Percentiles rank a stretch among this genome's conserved stretches.
phyloP scores from a whole-genome alignment of 1,140 invertebrate genomes.

The Leucophenga varia region DNA sequence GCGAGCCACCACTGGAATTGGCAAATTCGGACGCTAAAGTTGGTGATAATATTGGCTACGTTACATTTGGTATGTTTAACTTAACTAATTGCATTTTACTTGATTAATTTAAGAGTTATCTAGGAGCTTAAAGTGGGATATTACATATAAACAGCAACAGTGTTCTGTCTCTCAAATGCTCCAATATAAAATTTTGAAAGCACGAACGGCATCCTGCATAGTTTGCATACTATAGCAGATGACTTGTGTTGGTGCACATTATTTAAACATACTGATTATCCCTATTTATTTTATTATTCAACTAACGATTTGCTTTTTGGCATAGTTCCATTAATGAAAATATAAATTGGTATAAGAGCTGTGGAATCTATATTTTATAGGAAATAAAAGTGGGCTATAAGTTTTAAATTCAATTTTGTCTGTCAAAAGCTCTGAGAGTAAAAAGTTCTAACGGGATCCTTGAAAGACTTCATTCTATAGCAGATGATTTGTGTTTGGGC shows the following conservation, averaged over 20 bases:
- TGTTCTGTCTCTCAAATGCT: slow-evolving; percentile 27
- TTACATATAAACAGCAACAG: background rate
- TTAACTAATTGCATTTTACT: no score
- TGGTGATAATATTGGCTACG: slow-evolving; percentile 98
- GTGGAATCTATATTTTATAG: no score
- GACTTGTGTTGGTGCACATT: background rate
- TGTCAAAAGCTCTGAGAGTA: slow-evolving; percentile 17
- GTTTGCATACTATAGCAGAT: slow-evolving; percentile 6
- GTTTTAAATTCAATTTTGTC: slow-evolving; percentile 3
- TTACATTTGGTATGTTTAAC: slow-evolving; percentile 88
- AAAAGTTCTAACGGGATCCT: background rate
- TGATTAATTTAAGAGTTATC: no score
- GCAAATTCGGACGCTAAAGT: slow-evolving; percentile 89
- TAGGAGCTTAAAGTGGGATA: slow-evolving; percentile 17
- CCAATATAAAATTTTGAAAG: slow-evolving; percentile 12
- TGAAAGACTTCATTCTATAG: no score
- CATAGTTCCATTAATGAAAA: no score
- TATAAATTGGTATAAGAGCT: no score
- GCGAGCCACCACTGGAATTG: slow-evolving; percentile 94
- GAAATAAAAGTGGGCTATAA: slow-evolving; percentile 21
- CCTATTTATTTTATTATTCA: no score
- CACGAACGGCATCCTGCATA: slow-evolving; percentile 27
- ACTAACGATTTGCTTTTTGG: no score
- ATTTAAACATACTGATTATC: no score
- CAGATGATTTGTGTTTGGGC: no score